Evolutionary conservation across 1,140 invertebrate species (phyloP), one percentile per base, ranked within the genome.

Genomic region (Hylyphantes graminicola): DNA sequence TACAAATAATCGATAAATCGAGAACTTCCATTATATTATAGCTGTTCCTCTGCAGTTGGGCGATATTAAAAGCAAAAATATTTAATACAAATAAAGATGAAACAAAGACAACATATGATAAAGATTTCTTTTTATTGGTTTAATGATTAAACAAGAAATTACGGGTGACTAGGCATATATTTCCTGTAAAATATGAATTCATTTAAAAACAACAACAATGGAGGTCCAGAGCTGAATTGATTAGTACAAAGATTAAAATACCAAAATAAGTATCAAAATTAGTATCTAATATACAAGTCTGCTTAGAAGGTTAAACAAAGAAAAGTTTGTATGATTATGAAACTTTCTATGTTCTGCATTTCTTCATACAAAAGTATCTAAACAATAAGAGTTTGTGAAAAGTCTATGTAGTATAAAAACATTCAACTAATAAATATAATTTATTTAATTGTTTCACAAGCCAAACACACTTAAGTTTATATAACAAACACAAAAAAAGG

Each of bases 251-350:
- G 79, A 55, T 80, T 73, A 73, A 80, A 80, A 73, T 81, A 81
- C 79, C 79, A 72, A 81, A 81, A 67, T 70, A 81, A 70, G 65
- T 81, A 81, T 81, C 79, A 81, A 81, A 81, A 73, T 70, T 72
- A 63, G 19, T 80, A 54, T 72, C 79, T 81, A 81, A 35, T 81
- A 51, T 81, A 81, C 79, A 81, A 61, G 35, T 73, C 57, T 81
- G 68, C 79, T 63, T 73, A 57, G 10, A 78, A 78, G 51, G 17
- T 21, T 15, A 67, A 15, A 53, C 9, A 70, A 70, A 70, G 51
- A 70, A 70, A 70, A 70, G 12, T 53, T 70, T 13, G 19, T 63
- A 63, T 63, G 59, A 63, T 19, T 63, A 10, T 35, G 35, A 35
- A 35, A 35, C 35, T 35, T 35, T 5, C 35, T 2, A 35, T 2